Percentiles rank a stretch among this genome's conserved stretches.
These are phyloP conservation scores for Tadarida brasiliensis DNA, from an alignment of 2,797 vertebrate genomes.

Conservation along the genomic window DNA sequence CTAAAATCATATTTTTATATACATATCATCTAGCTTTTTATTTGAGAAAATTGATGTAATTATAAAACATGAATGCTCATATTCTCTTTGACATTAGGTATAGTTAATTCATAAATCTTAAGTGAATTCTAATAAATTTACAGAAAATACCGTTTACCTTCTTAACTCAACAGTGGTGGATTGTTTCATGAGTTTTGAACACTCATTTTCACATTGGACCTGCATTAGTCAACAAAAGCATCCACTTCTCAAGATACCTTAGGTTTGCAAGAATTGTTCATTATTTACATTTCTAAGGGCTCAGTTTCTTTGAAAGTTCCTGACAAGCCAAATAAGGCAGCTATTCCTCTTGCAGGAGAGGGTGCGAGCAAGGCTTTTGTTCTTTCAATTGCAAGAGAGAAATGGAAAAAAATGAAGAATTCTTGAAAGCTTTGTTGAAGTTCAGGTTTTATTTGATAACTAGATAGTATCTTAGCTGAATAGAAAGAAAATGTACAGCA, in stretches of 20 bases:
- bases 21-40: not conserved
- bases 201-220: not conserved
- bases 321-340: slow-evolving; percentile 29
- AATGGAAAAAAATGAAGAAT: not conserved
- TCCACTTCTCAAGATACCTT: not conserved
- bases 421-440: slow-evolving; percentile 42
- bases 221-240: not conserved
- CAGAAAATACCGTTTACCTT: not conserved
- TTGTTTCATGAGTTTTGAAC: not conserved
- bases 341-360: slow-evolving; percentile 10
- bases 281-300: slow-evolving; percentile 26
- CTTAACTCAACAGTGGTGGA: not conserved
- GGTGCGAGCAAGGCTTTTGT: accelerated
- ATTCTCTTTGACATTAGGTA: not conserved
- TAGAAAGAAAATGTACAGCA: not conserved
- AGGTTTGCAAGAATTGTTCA: not conserved
- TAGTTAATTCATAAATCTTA: not conserved
- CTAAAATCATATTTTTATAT: not conserved
- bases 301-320: not conserved
- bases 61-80: not conserved
- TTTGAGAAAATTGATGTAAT: not conserved
- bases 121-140: not conserved
- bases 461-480: slow-evolving; percentile 2
- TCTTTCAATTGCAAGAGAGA: slow-evolving; percentile 57
- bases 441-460: slow-evolving; percentile 67